These are phyloP conservation scores for Gnatocerus cornutus DNA, from an alignment of 2,888 invertebrate species.

Conservation along the genomic window DNA sequence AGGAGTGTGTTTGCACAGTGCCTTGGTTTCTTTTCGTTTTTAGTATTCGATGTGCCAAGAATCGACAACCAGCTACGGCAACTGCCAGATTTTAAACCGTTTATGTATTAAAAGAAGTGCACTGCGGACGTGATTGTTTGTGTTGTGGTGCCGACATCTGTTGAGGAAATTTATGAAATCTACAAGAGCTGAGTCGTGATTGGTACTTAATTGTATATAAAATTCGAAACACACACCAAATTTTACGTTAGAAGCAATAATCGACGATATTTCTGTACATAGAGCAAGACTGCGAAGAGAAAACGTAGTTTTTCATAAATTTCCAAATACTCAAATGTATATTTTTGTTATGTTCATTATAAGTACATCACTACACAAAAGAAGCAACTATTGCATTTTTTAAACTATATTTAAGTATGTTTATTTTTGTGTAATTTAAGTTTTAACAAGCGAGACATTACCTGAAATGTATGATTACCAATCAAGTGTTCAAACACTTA, in stretches of 20 bases:
- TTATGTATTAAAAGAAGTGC: slow-evolving; percentile 57
- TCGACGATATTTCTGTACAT: slow-evolving; percentile 36
- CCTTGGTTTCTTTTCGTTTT: slow-evolving; percentile 62
- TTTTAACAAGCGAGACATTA: slow-evolving; percentile 57
- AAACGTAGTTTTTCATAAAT: slow-evolving; percentile 60
- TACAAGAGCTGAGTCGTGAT: slow-evolving; percentile 17
- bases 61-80: slow-evolving; percentile 69
- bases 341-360: slow-evolving; percentile 60
- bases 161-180: slow-evolving; percentile 60
- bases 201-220: slow-evolving; percentile 47
- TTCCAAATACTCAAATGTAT: slow-evolving; percentile 65
- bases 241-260: slow-evolving; percentile 36
- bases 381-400: slow-evolving; percentile 52
- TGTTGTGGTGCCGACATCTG: slow-evolving; percentile 37
- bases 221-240: slow-evolving; percentile 10
- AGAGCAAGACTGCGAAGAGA: slow-evolving; percentile 52
- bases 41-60: slow-evolving; percentile 68
- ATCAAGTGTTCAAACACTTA: slow-evolving; percentile 66
- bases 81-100: slow-evolving; percentile 66
- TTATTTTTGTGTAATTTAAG: slow-evolving; percentile 56
- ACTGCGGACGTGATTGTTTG: slow-evolving; percentile 45
- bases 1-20: slow-evolving; percentile 63
- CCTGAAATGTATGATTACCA: slow-evolving; percentile 67
- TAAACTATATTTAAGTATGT: slow-evolving; percentile 47
- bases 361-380: slow-evolving; percentile 53